Conservation (phyloP, 2,888 invertebrate species). For the Drosophila multiciliata region DNA sequence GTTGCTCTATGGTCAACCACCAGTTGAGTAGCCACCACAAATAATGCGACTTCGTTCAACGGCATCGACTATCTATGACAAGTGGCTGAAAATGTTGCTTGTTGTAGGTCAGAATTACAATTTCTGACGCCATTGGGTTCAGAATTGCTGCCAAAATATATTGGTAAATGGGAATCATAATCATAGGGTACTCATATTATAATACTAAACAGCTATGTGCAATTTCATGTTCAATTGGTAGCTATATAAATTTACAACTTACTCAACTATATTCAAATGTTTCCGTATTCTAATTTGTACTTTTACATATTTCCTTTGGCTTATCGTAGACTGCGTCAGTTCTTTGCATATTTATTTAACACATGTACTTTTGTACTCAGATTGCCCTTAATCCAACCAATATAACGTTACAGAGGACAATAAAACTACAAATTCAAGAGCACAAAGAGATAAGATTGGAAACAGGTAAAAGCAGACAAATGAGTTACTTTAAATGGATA, state of each 20-base stretch:
- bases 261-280: background rate
- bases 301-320: background rate
- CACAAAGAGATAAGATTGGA: background rate
- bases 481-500: background rate
- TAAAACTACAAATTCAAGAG: background rate
- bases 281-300: background rate
- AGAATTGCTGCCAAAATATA: background rate
- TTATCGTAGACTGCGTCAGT: background rate
- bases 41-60: constrained; percentile 20
- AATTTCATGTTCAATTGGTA: background rate
- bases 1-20: constrained; percentile 42
- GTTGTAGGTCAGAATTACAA: constrained; percentile 44
- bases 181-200: background rate
- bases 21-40: constrained; percentile 18
- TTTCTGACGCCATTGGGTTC: constrained; percentile 30
- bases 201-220: background rate
- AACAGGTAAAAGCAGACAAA: background rate
- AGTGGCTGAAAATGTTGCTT: constrained; percentile 35
- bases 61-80: background rate
- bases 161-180: background rate
- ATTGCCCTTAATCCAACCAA: background rate
- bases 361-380: background rate
- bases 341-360: constrained; percentile 2
- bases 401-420: background rate
- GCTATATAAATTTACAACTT: background rate